A percentile compares a stretch with the other conserved stretches of the same genome.
These are phyloP conservation scores for Tamias sibiricus DNA, from an alignment of 2,113 vertebrate species.

Conservation along the genomic window DNA sequence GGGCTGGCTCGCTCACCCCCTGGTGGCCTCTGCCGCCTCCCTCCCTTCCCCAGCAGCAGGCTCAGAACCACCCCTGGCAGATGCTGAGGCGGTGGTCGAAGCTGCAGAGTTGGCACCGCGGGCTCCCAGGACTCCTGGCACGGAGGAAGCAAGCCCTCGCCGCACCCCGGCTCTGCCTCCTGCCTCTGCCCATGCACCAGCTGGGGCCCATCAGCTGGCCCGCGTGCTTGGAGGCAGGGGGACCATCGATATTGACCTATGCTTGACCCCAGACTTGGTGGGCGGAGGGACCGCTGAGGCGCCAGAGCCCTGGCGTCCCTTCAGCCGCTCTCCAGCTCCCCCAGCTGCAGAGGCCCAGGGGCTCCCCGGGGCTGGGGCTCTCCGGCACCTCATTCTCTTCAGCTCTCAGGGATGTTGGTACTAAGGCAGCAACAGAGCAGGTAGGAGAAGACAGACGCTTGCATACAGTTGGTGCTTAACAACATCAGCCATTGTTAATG, in stretches of 20 bases:
- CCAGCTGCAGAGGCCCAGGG: neutral
- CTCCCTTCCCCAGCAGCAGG: neutral
- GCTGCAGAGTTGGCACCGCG: constrained; percentile 70
- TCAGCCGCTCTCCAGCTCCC: neutral
- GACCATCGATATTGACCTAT: constrained; percentile 14
- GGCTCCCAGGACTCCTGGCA: constrained; percentile 63
- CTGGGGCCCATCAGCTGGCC: constrained; percentile 48
- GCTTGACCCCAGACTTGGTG: constrained; percentile 46
- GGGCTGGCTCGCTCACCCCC: neutral
- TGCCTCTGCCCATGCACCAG: constrained; percentile 26
- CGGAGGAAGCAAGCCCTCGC: neutral
- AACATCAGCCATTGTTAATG: neutral
- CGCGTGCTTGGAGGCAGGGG: constrained; percentile 38
- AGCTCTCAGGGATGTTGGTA: neutral
- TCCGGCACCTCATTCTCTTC: neutral
- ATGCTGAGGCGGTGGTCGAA: constrained; percentile 49
- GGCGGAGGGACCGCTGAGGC: neutral
- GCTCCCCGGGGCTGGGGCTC: too few species aligned
- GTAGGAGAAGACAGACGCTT: neutral
- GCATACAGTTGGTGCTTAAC: neutral
- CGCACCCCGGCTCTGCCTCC: constrained; percentile 44
- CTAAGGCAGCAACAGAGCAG: neutral
- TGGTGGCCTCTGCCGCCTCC: neutral
- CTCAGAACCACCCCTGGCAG: constrained; percentile 52
- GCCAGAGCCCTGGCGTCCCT: neutral